Evolutionary conservation across 2,797 vertebrate species (phyloP).

Genomic region (Carapus acus): DNA sequence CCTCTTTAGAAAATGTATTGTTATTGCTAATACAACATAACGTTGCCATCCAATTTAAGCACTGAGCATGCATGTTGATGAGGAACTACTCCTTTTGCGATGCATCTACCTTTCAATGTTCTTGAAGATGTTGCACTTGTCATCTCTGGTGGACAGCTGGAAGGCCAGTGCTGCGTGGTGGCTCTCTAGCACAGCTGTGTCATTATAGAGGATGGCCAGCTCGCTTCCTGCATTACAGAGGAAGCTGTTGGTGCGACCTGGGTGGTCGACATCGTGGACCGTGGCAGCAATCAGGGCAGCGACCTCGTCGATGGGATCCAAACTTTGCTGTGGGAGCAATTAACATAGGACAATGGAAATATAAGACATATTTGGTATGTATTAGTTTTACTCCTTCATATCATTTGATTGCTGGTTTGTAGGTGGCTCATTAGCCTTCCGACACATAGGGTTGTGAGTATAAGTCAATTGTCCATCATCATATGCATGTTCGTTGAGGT

Average conservation of each 20-base stretch:
- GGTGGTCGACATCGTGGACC: conserved; percentile 93
- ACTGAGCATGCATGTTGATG: not conserved
- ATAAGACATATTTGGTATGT: not conserved
- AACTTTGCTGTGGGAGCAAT: conserved; percentile 78
- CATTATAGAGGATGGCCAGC: conserved; percentile 90
- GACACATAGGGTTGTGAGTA: too few relatives aligned
- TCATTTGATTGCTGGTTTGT: too few relatives aligned
- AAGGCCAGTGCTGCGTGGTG: conserved; percentile 93
- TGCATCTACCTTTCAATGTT: conserved; percentile 86
- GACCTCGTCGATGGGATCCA: conserved; percentile 88
- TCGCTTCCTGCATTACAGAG: conserved; percentile 92
- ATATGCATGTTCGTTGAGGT: too few relatives aligned
- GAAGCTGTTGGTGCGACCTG: conserved; percentile 93
- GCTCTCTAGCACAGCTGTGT: conserved; percentile 91
- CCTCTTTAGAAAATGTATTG: not conserved
- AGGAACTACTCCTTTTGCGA: not conserved
- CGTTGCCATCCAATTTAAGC: too few relatives aligned
- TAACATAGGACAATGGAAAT: not conserved
- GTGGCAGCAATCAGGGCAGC: conserved; percentile 91
- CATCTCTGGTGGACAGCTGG: conserved; percentile 87
- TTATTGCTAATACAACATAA: too few relatives aligned
- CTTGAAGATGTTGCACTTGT: conserved; percentile 95
- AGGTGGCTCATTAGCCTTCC: too few relatives aligned
- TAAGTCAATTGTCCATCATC: too few relatives aligned
- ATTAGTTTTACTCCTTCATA: too few relatives aligned